Evolutionary conservation across 1,140 invertebrate species (phyloP).

Genomic region (Leptestheria dahalacensis): DNA sequence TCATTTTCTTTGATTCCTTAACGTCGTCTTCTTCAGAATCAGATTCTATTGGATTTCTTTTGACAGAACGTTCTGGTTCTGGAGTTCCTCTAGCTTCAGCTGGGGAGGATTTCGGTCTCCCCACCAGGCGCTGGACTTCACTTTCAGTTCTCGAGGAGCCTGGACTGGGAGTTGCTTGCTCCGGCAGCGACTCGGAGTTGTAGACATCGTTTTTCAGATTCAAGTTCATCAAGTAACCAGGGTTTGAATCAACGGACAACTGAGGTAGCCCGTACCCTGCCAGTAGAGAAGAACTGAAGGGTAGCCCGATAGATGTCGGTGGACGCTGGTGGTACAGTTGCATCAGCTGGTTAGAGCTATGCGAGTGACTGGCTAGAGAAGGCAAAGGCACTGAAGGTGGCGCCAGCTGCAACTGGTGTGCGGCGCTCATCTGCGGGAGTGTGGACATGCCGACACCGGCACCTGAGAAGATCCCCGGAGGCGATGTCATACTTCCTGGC

Average conservation of each 20-base stretch:
- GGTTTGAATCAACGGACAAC: not conserved
- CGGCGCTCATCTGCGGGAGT: not conserved
- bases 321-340: not conserved
- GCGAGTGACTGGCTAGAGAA: conserved; percentile 35
- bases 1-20: conserved; percentile 15
- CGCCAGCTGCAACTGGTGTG: conserved; percentile 26
- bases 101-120: not conserved
- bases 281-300: not conserved
- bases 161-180: conserved; percentile 15
- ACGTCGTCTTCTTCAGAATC: conserved; percentile 16
- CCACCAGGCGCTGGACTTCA: not conserved
- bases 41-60: conserved; percentile 14
- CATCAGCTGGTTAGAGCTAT: conserved; percentile 19
- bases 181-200: not conserved
- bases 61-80: not conserved
- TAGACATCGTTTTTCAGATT: not conserved
- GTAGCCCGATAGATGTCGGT: not conserved
- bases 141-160: conserved; percentile 1
- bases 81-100: not conserved
- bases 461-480: conserved; percentile 14
- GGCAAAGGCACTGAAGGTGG: conserved; percentile 33
- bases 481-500: conserved; percentile 12
- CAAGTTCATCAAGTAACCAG: not conserved
- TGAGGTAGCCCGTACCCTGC: not conserved
- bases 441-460: conserved; percentile 2